These are phyloP conservation scores for Drosophila orosa DNA, from an alignment of 1,140 invertebrate genomes.

Conservation along the genomic window DNA sequence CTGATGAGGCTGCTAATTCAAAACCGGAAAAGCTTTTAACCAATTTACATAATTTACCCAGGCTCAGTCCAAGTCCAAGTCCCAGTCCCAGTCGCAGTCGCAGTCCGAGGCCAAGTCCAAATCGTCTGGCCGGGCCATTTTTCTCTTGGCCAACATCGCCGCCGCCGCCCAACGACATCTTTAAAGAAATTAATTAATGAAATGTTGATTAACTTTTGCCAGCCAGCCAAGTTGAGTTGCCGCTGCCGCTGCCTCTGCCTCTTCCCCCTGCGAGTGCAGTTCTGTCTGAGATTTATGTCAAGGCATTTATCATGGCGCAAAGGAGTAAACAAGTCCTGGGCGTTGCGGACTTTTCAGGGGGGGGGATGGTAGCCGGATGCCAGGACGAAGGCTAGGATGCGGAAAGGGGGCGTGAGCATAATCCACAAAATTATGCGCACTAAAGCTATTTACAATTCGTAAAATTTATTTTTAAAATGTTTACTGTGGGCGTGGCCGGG, in stretches of 20 bases:
- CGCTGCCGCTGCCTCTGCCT: background rate
- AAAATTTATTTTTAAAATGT: conserved; percentile 69
- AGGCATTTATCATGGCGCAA: conserved; percentile 76
- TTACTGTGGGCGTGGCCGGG: conserved; percentile 27
- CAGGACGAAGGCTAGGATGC: background rate
- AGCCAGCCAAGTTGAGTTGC: conserved; percentile 49
- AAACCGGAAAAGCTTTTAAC: conserved; percentile 83
- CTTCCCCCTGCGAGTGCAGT: conserved; percentile 3
- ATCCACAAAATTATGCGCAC: conserved; percentile 80
- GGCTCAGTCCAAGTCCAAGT: conserved; percentile 29
- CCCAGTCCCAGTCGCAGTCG: conserved; percentile 8
- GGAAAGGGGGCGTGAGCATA: conserved; percentile 67
- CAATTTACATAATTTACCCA: conserved; percentile 80
- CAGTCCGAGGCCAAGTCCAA: conserved; percentile 25
- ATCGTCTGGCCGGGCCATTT: conserved; percentile 64
- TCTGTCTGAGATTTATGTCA: conserved; percentile 79
- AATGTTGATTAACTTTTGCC: conserved; percentile 83
- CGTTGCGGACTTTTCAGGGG: conserved; percentile 46
- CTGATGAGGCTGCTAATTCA: conserved; percentile 82
- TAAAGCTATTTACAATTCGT: conserved; percentile 80
- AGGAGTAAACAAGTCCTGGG: conserved; percentile 76
- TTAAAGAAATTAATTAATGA: conserved; percentile 84
- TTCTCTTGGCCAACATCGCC: conserved; percentile 48
- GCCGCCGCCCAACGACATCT: conserved; percentile 64
- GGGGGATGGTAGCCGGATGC: conserved; percentile 13